A percentile compares a stretch with the other conserved stretches of the same genome.
Evolutionary conservation across 2,113 vertebrate species (phyloP).

Genomic region (Corydoras sp.): DNA sequence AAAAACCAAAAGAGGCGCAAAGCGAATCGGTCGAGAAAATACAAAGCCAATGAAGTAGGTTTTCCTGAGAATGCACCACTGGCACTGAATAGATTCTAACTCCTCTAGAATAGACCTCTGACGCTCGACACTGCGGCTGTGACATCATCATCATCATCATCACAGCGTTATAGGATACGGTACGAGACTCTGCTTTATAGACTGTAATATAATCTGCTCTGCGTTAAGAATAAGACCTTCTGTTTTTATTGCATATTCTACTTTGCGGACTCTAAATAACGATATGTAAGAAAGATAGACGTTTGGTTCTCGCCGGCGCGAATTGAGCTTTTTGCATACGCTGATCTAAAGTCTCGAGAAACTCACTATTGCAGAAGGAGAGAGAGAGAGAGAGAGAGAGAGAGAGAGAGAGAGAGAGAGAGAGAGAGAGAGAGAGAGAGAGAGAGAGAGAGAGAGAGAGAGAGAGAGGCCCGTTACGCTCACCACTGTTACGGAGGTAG

Average conservation of each 20-base stretch:
- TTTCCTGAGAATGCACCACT: constrained; percentile 93
- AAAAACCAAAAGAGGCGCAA: too few relatives aligned
- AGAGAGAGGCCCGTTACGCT: neutral
- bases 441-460: constrained; percentile 5
- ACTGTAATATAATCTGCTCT: constrained; percentile 46
- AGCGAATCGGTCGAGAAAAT: too few relatives aligned
- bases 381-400: neutral
- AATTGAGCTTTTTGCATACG: constrained; percentile 37
- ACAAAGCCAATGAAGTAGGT: constrained; percentile 71
- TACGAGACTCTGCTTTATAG: constrained; percentile 52
- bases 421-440: constrained; percentile 5
- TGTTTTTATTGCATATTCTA: constrained; percentile 68
- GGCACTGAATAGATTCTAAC: constrained; percentile 67
- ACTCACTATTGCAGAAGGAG: constrained; percentile 41
- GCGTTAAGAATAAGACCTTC: constrained; percentile 48
- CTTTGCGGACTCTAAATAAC: constrained; percentile 54
- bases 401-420: constrained; percentile 5
- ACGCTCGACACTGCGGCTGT: constrained; percentile 9
- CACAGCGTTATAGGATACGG: constrained; percentile 58
- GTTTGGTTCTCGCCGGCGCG: constrained; percentile 47
- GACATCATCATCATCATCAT: constrained; percentile 42
- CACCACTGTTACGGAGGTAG: too few relatives aligned
- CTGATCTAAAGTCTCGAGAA: constrained; percentile 37
- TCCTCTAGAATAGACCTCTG: constrained; percentile 48
- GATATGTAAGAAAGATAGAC: constrained; percentile 56